Percentiles rank a stretch among this genome's conserved stretches.
These are phyloP conservation scores for Lasius fuliginosus DNA, from an alignment of 2,888 invertebrate species.

Conservation along the genomic window DNA sequence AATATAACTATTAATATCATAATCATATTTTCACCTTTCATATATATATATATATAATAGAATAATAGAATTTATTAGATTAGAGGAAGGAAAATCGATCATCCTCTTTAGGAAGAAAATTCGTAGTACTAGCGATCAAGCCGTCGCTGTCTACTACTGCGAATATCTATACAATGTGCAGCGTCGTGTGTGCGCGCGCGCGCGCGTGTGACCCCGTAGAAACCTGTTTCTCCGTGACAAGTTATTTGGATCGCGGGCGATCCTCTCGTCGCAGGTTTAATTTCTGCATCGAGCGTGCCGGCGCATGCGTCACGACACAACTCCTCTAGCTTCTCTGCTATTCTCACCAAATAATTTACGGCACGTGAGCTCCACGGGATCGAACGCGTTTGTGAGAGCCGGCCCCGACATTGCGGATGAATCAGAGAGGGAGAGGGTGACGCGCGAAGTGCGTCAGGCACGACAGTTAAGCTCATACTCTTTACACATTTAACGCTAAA, in stretches of 20 bases:
- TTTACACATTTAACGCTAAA: slow-evolving; percentile 35
- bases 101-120: neutral
- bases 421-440: slow-evolving; percentile 61
- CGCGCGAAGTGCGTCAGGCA: slow-evolving; percentile 7
- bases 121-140: neutral
- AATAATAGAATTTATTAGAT: neutral
- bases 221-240: slow-evolving; percentile 73
- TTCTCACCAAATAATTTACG: slow-evolving; percentile 78
- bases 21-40: neutral
- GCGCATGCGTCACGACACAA: slow-evolving; percentile 75
- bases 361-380: slow-evolving; percentile 76
- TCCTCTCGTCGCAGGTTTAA: slow-evolving; percentile 71
- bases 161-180: slow-evolving; percentile 56
- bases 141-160: slow-evolving; percentile 13
- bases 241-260: slow-evolving; percentile 76
- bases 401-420: slow-evolving; percentile 68
- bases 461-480: neutral
- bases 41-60: too few relatives aligned
- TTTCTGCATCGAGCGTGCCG: slow-evolving; percentile 67
- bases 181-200: neutral
- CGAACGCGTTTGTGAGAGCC: slow-evolving; percentile 70
- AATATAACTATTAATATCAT: slow-evolving; percentile 3
- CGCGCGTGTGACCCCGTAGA: slow-evolving; percentile 57
- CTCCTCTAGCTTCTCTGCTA: slow-evolving; percentile 74
- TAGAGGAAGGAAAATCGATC: neutral